Base-by-base conservation (phyloP, 2,113 vertebrate species). In the Chrysemys picta region DNA sequence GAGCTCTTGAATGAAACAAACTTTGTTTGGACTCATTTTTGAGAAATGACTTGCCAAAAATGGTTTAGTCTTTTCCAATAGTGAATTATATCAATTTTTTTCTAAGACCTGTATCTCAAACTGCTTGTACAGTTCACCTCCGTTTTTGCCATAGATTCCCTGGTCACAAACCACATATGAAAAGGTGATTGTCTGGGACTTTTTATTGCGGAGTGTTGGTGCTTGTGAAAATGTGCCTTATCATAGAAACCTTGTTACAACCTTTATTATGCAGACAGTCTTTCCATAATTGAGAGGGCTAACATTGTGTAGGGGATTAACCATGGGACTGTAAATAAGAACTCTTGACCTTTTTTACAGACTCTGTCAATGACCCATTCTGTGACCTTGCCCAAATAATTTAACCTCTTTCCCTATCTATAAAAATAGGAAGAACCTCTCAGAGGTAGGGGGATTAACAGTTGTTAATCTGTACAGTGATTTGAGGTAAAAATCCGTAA, bases 31-130 rank as follows among this genome's bases (percentile, higher is more conserved):
- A 76, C 10, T 45, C 69, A 76, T 52, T 56, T 50, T 24, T 3
- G 12, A 75, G 88, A 92, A 16, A 50, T 8, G 6, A 88, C 7
- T 19, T 21, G 91, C 94, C 47, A 91, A 17, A 97, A 94, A 54
- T 31, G 62, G n/a, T 83, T 49, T 27, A 0, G 79, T 93, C 79
- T 85, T 31, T 92, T 0, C 0, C 21, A 87, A 65, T 75, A 92
- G 82, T 87, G 88, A 92, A 94, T 93, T 57, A 96, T 96, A 97
- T 84, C 94, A 96, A 95, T 97, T 90, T 95, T 97, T 97, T 97
- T 95, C 96, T 95, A 96, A 95, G 95, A 91, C 95, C 88, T 91
- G 90, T 94, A 88, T 95, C 92, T 92, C 31, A 16, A 47, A 45
- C 42, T 12, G 42, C 24, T 27, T 47, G 24, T 91, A 95, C 96